These are phyloP conservation scores for Sterna hirundo DNA, from an alignment of 2,113 vertebrate species.

Conservation along the genomic window DNA sequence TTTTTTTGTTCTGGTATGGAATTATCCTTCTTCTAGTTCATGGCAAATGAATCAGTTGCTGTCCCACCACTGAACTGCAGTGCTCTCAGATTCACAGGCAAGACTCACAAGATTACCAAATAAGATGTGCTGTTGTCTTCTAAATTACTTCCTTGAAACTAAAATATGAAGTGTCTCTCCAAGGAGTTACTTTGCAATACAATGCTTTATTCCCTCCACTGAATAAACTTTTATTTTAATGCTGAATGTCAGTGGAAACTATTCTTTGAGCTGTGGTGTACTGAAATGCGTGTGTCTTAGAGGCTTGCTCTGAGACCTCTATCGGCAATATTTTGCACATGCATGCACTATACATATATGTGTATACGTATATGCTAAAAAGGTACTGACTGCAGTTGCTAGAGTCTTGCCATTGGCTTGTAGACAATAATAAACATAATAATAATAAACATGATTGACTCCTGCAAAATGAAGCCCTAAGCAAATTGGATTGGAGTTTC, in stretches of 20 bases:
- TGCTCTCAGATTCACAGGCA: neutral
- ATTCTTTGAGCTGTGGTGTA: neutral
- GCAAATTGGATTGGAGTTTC: neutral
- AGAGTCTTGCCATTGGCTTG: neutral
- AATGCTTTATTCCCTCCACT: neutral
- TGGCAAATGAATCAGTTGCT: neutral
- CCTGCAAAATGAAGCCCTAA: neutral
- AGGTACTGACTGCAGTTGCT: neutral
- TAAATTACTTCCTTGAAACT: neutral
- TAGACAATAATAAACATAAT: neutral
- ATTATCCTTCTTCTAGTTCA: neutral
- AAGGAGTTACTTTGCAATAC: neutral
- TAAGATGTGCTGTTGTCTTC: neutral
- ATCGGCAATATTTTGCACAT: neutral
- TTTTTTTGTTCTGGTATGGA: neutral
- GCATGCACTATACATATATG: neutral
- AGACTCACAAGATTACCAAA: neutral
- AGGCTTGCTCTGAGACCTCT: neutral
- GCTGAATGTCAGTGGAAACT: neutral
- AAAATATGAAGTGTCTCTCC: neutral
- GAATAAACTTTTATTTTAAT: neutral
- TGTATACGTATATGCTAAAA: neutral
- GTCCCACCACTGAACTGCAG: neutral
- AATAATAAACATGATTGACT: neutral
- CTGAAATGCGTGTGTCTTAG: neutral